phyloP scores from a whole-genome alignment of 2,797 vertebrate species.

The Tapera naevia region DNA sequence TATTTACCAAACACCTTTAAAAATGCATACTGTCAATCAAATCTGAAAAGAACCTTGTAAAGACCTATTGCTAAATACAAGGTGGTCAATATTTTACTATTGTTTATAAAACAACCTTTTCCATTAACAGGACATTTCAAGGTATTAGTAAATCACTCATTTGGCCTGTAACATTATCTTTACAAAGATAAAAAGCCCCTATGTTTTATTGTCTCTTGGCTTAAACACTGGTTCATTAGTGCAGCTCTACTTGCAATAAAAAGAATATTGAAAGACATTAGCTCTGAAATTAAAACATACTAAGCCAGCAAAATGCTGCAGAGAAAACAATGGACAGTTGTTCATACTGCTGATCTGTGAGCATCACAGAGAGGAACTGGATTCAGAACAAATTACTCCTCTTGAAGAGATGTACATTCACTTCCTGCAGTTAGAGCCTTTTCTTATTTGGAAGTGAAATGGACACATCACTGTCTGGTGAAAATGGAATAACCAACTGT shows the following conservation, averaged over 20 bases:
- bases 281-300: slow-evolving; percentile 41
- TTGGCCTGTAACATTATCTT: background rate
- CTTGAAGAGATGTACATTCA: slow-evolving; percentile 1
- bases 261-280: slow-evolving; percentile 36
- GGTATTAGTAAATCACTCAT: background rate
- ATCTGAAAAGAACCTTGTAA: background rate
- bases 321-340: background rate
- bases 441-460: slow-evolving; percentile 51
- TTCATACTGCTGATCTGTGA: background rate
- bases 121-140: background rate
- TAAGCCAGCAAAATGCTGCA: background rate
- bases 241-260: slow-evolving; percentile 8
- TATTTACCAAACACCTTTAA: background rate
- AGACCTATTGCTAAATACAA: background rate
- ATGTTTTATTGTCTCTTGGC: background rate
- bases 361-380: background rate
- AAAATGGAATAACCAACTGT: slow-evolving; percentile 33
- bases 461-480: slow-evolving; percentile 4
- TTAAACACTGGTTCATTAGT: slow-evolving; percentile 14
- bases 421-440: background rate
- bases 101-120: background rate
- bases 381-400: background rate
- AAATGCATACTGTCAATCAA: background rate
- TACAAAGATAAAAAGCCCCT: background rate
- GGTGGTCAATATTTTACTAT: background rate